Conservation (phyloP, 1,140 invertebrate species). For the Brachionus paranguensis region DNA sequence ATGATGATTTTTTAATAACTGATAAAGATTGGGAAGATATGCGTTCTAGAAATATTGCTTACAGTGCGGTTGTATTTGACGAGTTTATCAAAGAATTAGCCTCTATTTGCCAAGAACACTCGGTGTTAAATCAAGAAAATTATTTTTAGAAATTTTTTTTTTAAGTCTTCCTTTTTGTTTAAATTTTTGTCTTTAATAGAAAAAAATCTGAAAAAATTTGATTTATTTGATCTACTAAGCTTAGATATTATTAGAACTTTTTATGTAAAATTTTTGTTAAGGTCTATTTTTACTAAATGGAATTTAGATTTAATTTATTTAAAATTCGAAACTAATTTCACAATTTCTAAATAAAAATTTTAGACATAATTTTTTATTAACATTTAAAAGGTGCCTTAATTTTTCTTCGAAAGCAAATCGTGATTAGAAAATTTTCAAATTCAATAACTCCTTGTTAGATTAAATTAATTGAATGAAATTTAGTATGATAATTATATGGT, state of each 20-base stretch:
- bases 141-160: neutral
- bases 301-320: neutral
- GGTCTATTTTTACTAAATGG: neutral
- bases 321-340: neutral
- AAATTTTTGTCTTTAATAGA: neutral
- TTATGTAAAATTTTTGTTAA: neutral
- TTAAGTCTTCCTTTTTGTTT: slow-evolving; percentile 30
- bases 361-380: neutral
- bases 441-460: neutral
- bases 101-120: slow-evolving; percentile 80
- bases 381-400: neutral
- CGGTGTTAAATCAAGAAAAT: slow-evolving; percentile 43
- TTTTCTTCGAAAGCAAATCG: neutral
- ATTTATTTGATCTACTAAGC: neutral
- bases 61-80: slow-evolving; percentile 79
- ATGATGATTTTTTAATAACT: neutral
- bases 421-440: neutral
- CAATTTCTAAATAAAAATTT: neutral
- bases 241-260: neutral
- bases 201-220: neutral
- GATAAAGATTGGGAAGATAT: slow-evolving; percentile 48
- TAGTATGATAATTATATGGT: neutral
- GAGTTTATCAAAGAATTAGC: slow-evolving; percentile 89
- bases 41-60: slow-evolving; percentile 61
- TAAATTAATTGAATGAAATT: neutral